A percentile compares a stretch with the other conserved stretches of the same genome.
phyloP scores from a whole-genome alignment of 2,113 vertebrate genomes.

The Acrocephalus kingi region DNA sequence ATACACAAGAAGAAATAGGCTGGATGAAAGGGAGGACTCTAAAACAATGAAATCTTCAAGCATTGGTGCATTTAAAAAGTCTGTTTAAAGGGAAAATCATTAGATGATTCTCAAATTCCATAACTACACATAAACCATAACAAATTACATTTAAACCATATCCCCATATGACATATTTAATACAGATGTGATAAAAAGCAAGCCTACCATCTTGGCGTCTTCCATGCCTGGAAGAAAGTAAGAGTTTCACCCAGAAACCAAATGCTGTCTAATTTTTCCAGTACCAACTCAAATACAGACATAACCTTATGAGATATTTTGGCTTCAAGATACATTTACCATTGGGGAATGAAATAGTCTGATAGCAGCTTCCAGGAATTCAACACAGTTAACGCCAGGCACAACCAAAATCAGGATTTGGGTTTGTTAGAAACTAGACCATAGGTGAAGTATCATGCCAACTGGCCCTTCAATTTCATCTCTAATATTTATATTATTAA shows the following conservation, averaged over 20 bases:
- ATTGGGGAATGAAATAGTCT: not conserved
- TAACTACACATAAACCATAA: not conserved
- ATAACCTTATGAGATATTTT: not conserved
- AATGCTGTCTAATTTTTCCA: not conserved
- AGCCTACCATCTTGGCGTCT: not conserved
- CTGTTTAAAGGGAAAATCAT: not conserved
- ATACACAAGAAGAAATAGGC: not conserved
- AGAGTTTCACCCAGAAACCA: not conserved
- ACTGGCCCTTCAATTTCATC: not conserved
- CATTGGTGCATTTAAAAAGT: not conserved
- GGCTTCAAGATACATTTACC: not conserved
- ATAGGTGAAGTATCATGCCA: not conserved
- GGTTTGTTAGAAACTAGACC: not conserved
- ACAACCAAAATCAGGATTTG: not conserved
- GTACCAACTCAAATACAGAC: not conserved
- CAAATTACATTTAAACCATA: not conserved
- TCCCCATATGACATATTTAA: slow-evolving; percentile 23
- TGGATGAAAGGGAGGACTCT: not conserved
- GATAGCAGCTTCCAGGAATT: not conserved
- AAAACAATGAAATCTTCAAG: not conserved
- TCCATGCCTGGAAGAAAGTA: not conserved
- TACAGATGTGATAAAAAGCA: not conserved
- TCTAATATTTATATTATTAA: not conserved
- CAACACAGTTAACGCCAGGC: not conserved
- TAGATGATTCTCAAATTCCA: slow-evolving; percentile 1